These are phyloP conservation scores for Acleris emargana DNA, from an alignment of 2,888 invertebrate species.

Conservation along the genomic window DNA sequence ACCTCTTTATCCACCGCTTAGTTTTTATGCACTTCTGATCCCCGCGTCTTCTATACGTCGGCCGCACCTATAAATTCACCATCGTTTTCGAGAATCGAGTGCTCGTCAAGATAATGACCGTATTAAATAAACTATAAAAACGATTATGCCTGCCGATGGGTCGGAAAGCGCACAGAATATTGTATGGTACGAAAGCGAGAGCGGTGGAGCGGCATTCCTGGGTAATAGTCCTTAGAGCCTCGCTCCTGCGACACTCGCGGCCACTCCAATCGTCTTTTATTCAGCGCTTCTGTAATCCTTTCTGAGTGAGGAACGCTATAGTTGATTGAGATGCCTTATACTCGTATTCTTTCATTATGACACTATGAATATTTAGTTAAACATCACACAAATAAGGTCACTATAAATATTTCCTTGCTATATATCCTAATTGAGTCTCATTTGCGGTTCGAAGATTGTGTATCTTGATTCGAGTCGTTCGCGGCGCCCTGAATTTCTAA, in stretches of 20 bases:
- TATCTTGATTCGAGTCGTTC: slow-evolving; percentile 45
- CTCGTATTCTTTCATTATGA: too few relatives aligned
- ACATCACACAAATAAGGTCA: background rate
- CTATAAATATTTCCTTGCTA: background rate
- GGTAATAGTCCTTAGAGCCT: slow-evolving; percentile 70
- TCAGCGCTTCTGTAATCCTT: slow-evolving; percentile 1
- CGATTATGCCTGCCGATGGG: slow-evolving; percentile 51
- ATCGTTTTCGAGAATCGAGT: slow-evolving; percentile 41
- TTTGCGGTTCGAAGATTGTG: slow-evolving; percentile 33
- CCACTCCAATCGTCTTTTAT: background rate
- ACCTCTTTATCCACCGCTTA: background rate
- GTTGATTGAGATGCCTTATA: background rate
- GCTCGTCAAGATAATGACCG: slow-evolving; percentile 49
- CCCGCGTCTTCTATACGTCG: background rate
- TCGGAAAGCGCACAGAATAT: slow-evolving; percentile 28
- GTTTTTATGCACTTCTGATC: background rate
- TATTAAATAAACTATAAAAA: slow-evolving; percentile 65
- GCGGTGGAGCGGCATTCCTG: slow-evolving; percentile 74
- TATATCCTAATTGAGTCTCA: slow-evolving; percentile 14
- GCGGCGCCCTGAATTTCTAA: slow-evolving; percentile 67
- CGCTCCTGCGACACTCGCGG: slow-evolving; percentile 1
- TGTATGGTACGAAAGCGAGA: slow-evolving; percentile 69
- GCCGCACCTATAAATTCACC: slow-evolving; percentile 4
- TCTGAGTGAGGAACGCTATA: background rate
- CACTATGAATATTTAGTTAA: background rate